phyloP scores from a whole-genome alignment of 2,113 vertebrate genomes.

The Eulemur macaco region DNA sequence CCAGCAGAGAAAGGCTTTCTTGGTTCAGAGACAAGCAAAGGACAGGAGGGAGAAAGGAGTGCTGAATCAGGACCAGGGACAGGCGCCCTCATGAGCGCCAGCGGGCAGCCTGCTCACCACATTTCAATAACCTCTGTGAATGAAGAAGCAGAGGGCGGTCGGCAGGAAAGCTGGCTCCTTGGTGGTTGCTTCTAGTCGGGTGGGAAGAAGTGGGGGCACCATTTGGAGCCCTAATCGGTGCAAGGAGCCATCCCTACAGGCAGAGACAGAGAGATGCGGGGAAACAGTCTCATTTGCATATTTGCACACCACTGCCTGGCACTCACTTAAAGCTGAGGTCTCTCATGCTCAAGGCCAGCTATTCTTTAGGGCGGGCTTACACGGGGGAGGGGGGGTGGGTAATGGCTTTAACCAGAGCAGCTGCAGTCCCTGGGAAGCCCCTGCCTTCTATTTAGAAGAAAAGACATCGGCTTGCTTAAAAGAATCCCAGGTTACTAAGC shows the following conservation, averaged over 20 bases:
- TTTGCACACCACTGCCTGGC: accelerated
- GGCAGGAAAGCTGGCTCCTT: neutral
- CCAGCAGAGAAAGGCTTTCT: neutral
- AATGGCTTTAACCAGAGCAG: neutral
- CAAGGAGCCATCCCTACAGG: neutral
- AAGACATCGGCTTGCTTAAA: slow-evolving; percentile 12
- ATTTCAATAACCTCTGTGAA: neutral
- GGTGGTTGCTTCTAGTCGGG: neutral
- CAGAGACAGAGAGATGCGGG: neutral
- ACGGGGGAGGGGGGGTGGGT: neutral
- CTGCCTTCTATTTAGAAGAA: slow-evolving; percentile 5
- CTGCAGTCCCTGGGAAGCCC: neutral
- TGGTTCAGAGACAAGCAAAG: neutral
- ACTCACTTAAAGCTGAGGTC: neutral
- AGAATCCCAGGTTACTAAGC: slow-evolving; percentile 41
- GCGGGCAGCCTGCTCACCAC: neutral
- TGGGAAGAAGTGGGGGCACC: neutral
- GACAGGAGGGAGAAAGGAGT: neutral
- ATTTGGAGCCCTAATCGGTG: neutral
- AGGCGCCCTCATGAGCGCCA: neutral
- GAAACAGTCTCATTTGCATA: neutral
- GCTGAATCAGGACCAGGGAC: neutral
- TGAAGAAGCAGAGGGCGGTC: neutral
- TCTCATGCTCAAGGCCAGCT: neutral
- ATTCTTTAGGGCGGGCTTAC: neutral